These are phyloP conservation scores for Spodoptera littoralis DNA, from an alignment of 2,888 invertebrate genomes.

Conservation along the genomic window DNA sequence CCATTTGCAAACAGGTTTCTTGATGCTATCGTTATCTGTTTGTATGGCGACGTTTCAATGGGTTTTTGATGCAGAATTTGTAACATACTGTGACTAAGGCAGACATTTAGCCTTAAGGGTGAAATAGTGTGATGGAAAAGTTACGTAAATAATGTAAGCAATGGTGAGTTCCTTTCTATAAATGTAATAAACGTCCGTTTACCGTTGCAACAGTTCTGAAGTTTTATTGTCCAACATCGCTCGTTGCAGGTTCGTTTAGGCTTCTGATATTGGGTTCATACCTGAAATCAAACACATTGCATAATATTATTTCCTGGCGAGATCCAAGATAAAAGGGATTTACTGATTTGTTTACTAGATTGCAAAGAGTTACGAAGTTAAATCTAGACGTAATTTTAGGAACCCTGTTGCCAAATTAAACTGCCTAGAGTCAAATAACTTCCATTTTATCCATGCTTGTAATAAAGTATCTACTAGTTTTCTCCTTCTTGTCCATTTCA, in stretches of 20 bases:
- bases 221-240: too few species aligned
- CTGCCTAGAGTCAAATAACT: too few species aligned
- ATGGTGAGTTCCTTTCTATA: constrained; percentile 7
- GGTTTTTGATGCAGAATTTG: constrained; percentile 41
- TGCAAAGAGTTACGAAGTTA: not conserved
- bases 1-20: constrained; percentile 50
- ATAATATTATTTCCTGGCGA: constrained; percentile 9
- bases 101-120: constrained; percentile 38
- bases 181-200: constrained; percentile 20
- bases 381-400: too few species aligned
- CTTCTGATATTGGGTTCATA: too few species aligned
- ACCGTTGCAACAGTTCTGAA: too few species aligned
- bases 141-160: constrained; percentile 44
- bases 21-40: constrained; percentile 54
- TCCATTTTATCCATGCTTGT: too few species aligned
- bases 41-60: constrained; percentile 51
- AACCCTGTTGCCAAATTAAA: too few species aligned
- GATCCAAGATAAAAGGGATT: constrained; percentile 3
- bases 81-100: constrained; percentile 28
- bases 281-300: constrained; percentile 14
- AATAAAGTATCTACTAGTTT: too few species aligned
- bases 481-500: too few species aligned
- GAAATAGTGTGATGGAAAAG: constrained; percentile 36
- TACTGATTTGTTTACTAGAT: constrained; percentile 23
- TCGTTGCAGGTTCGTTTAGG: not conserved